Evolutionary conservation across 2,113 vertebrate genomes (phyloP), one percentile per base, ranked within the genome.

Genomic region (Vicugna pacos): DNA sequence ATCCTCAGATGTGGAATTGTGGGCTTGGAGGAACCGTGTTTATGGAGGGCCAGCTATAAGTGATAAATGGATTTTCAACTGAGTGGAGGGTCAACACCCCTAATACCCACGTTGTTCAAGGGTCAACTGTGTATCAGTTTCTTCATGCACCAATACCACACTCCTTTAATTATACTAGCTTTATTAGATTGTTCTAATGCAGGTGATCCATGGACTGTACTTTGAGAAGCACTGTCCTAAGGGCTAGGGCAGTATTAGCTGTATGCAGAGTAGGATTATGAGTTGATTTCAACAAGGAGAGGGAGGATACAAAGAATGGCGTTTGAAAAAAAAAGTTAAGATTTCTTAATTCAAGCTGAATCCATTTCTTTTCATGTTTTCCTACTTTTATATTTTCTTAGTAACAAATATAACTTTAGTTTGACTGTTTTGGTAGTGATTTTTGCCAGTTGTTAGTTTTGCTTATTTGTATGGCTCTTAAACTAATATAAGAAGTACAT

Each of bases 301-400:
- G 28, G 38, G 80, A 60, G 62, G 14, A 22, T 65, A 38, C 28
- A 32, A 60, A 77, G 35, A 75, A 84, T 54, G 17, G 5, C 54
- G 72, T 72, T 72, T 94, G n/a, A 58, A 91, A 90, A 60, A n/a
- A n/a, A 95, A 67, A 38, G n/a, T 17, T 6, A 91, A 91, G n/a
- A 88, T 80, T 75, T 82, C 10, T 19, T 60, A 28, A 81, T 88
- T 95, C 67, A 87, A 83, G 54, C 64, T 52, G 24, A 80, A 56
- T 26, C n/a, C n/a, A 38, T 80, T 20, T 80, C 28, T 56, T 56
- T 35, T 56, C 54, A 79, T 38, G 50, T 79, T 54, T 79, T 79
- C 32, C 32, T 35, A 14, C 16, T 54, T 54, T 75, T 13, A 6
- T n/a, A 38, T 65, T 85, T 96, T 93, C 20, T 12, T 54, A 35